Evolutionary conservation across 2,888 invertebrate species (phyloP).

Genomic region (Himalopsyche japonica): DNA sequence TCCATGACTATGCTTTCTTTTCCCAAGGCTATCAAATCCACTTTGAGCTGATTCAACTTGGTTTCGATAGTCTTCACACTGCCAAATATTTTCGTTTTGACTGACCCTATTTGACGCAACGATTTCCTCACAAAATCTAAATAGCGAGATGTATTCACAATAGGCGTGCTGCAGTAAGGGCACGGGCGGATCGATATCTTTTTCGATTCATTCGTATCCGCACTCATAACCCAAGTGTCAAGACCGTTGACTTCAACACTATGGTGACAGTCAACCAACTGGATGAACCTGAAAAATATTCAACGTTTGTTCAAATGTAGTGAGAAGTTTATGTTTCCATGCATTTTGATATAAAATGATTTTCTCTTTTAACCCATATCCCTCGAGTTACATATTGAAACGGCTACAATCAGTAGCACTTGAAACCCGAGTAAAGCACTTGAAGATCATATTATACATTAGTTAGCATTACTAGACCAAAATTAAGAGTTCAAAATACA

Average conservation of each 20-base stretch:
- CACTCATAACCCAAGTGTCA: conserved; percentile 51
- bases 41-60: background rate
- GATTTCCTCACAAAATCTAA: conserved; percentile 56
- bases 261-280: conserved; percentile 60
- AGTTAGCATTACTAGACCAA: no score
- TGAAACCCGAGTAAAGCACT: no score
- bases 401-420: no score
- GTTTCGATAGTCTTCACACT: background rate
- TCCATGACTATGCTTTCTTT: background rate
- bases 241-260: conserved; percentile 54
- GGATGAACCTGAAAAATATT: conserved; percentile 52
- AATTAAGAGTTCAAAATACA: no score
- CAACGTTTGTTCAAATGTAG: no score
- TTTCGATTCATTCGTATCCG: conserved; percentile 43
- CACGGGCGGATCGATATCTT: conserved; percentile 50
- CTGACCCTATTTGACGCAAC: conserved; percentile 51
- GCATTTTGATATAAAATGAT: no score
- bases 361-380: no score
- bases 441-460: no score
- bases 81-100: conserved; percentile 49
- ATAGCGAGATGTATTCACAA: conserved; percentile 64
- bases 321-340: no score
- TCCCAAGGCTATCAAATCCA: background rate
- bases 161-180: conserved; percentile 63
- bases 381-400: no score